These are phyloP conservation scores for Anticlea derivata DNA, from an alignment of 2,888 invertebrate genomes.

Conservation along the genomic window DNA sequence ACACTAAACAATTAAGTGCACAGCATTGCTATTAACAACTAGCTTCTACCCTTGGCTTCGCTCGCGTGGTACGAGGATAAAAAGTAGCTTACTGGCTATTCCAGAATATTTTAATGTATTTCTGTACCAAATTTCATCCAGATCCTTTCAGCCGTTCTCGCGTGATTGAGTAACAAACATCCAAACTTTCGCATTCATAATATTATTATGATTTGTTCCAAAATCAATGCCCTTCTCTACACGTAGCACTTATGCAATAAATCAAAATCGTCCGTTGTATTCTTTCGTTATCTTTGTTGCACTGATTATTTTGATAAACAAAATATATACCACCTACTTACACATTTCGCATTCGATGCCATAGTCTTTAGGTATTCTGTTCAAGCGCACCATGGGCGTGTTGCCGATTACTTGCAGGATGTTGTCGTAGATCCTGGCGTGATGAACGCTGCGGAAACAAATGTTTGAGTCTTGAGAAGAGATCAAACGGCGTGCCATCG, in stretches of 20 bases:
- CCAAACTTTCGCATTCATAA: too few species aligned
- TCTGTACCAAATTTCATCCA: too few species aligned
- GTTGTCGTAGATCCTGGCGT: conserved; percentile 80
- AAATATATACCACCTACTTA: conserved; percentile 48
- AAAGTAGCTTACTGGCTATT: too few species aligned
- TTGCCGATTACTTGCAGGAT: conserved; percentile 90
- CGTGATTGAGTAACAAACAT: too few species aligned
- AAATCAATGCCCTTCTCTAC: background rate
- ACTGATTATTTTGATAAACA: conserved; percentile 30
- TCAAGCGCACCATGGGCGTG: conserved; percentile 90
- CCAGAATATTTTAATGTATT: too few species aligned
- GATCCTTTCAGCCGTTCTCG: too few species aligned
- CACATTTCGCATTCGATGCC: conserved; percentile 93
- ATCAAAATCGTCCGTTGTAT: background rate
- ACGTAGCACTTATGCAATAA: background rate
- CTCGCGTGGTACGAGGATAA: too few species aligned
- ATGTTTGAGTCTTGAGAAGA: background rate
- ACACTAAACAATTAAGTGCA: too few species aligned
- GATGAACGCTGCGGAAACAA: conserved; percentile 25
- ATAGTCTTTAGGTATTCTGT: conserved; percentile 88
- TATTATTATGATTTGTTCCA: too few species aligned
- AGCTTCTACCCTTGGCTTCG: too few species aligned
- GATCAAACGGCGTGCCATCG: too few species aligned
- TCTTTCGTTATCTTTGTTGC: conserved; percentile 28
- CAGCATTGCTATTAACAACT: too few species aligned